Evolutionary conservation across 2,113 vertebrate species (phyloP).

Genomic region (Macrotus californicus): DNA sequence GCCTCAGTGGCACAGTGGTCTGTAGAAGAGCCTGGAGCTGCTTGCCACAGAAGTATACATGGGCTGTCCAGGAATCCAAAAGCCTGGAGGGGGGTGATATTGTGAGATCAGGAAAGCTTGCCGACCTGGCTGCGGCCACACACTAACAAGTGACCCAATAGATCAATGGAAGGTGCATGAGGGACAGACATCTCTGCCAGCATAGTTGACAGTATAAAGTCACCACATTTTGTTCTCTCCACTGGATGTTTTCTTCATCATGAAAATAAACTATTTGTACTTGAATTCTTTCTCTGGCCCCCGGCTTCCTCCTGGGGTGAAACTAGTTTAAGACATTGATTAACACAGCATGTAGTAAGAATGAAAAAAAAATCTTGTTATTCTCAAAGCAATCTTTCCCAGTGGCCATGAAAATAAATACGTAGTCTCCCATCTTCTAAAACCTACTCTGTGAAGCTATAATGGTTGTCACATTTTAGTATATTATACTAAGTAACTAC

Average conservation of each 20-base stretch:
- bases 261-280: not conserved
- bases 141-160: not conserved
- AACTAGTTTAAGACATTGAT: not conserved
- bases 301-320: not conserved
- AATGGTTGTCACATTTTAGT: not conserved
- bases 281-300: not conserved
- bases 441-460: not conserved
- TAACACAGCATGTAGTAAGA: not conserved
- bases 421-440: not conserved
- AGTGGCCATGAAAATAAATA: not conserved
- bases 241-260: not conserved
- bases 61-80: accelerated
- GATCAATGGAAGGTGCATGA: not conserved
- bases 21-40: not conserved
- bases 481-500: not conserved
- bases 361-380: not conserved
- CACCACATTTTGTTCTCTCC: not conserved
- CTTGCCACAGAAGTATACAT: not conserved
- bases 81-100: not conserved
- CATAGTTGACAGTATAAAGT: not conserved
- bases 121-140: not conserved
- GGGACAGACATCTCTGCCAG: not conserved
- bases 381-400: not conserved
- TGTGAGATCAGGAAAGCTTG: not conserved
- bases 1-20: no score